Percentiles rank a stretch among this genome's conserved stretches.
phyloP scores from a whole-genome alignment of 2,797 vertebrate genomes.

The Potorous gilbertii region DNA sequence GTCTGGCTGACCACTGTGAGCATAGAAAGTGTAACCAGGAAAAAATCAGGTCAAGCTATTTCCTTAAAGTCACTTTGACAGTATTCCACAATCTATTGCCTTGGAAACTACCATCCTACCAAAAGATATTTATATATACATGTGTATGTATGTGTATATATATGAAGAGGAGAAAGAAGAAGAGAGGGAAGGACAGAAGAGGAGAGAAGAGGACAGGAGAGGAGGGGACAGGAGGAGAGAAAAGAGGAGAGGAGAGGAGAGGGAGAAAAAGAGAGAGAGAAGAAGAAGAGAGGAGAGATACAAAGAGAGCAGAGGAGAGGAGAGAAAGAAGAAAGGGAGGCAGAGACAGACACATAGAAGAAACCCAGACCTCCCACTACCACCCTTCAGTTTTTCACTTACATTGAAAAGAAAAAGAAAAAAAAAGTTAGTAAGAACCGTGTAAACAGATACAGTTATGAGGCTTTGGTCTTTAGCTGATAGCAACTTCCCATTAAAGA shows the following conservation, averaged over 20 bases:
- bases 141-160: too few relatives aligned
- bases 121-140: conserved; percentile 16
- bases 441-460: not conserved
- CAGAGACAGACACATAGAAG: too few relatives aligned
- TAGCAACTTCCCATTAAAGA: not conserved
- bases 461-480: not conserved
- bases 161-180: too few relatives aligned
- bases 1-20: conserved; percentile 7
- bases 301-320: too few relatives aligned
- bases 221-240: not conserved
- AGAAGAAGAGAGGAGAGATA: too few relatives aligned
- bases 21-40: conserved; percentile 26
- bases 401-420: not conserved
- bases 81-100: conserved; percentile 45
- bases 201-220: not conserved
- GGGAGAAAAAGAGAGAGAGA: too few relatives aligned
- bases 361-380: not conserved
- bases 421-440: not conserved
- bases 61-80: conserved; percentile 45
- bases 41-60: conserved; percentile 38
- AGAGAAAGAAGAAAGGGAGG: rapidly evolving
- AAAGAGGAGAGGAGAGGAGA: too few relatives aligned
- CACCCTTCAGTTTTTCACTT: conserved; percentile 37
- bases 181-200: not conserved
- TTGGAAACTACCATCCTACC: conserved; percentile 37